A percentile compares a stretch with the other conserved stretches of the same genome.
phyloP scores from a whole-genome alignment of 2,113 vertebrate genomes.

The Leuciscus idus region DNA sequence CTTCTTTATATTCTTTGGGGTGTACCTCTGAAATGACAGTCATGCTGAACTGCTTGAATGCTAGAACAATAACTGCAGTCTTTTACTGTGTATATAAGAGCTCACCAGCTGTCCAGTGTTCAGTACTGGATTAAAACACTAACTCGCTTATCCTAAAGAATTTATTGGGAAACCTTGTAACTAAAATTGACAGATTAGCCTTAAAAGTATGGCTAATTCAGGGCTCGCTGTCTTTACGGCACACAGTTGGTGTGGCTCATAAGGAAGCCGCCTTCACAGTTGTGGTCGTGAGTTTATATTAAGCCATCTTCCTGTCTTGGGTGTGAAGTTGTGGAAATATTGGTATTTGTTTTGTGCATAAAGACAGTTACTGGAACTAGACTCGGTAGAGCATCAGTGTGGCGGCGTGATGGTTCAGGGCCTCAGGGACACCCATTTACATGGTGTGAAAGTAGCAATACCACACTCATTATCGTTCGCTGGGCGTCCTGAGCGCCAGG shows the following conservation, averaged over 20 bases:
- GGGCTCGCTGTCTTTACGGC: neutral
- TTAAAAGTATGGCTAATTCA: neutral
- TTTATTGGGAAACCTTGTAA: neutral
- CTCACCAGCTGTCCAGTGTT: neutral
- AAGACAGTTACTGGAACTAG: conserved; percentile 1
- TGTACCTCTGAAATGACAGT: neutral
- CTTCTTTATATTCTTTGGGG: neutral
- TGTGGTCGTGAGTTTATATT: conserved; percentile 32
- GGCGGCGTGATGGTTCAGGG: neutral
- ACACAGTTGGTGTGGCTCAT: neutral
- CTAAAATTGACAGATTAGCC: neutral
- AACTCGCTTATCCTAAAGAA: neutral
- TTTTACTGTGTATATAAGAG: neutral
- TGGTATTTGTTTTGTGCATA: neutral
- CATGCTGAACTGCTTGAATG: neutral
- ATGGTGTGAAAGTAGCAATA: conserved; percentile 52
- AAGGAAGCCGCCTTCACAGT: conserved; percentile 9
- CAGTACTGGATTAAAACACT: neutral
- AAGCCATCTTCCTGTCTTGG: conserved; percentile 20
- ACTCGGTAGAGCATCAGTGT: neutral
- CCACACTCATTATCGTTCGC: conserved; percentile 38
- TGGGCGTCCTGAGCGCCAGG: neutral
- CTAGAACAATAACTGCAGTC: neutral
- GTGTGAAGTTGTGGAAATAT: neutral
- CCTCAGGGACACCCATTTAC: conserved; percentile 30